Conservation (phyloP, 2,888 invertebrate species). For the Pyrrhia umbra region DNA sequence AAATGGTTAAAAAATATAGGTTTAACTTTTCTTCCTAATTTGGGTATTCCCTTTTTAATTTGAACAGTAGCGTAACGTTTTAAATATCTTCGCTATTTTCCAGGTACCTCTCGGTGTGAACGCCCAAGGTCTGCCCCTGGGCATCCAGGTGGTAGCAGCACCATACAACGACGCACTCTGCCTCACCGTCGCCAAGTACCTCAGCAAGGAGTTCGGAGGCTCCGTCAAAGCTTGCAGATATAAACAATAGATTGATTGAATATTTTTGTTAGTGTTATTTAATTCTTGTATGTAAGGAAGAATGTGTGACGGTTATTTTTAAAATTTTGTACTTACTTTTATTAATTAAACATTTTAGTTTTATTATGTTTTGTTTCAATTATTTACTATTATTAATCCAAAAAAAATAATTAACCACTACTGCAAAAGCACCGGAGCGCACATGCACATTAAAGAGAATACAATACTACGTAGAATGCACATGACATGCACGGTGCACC, state of each 20-base stretch:
- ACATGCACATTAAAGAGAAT: no score
- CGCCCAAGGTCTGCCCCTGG: slow-evolving; percentile 93
- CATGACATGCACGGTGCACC: no score
- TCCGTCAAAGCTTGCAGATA: slow-evolving; percentile 91
- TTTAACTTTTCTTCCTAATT: background rate
- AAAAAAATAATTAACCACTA: no score
- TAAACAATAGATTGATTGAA: slow-evolving; percentile 52
- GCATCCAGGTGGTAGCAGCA: slow-evolving; percentile 94
- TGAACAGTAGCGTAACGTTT: no score
- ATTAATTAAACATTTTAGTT: slow-evolving; percentile 18
- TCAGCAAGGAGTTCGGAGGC: slow-evolving; percentile 94
- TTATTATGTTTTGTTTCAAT: background rate
- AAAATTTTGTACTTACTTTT: slow-evolving; percentile 6
- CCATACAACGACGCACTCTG: slow-evolving; percentile 94
- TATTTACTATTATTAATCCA: no score
- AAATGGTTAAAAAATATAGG: no score
- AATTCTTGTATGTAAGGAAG: slow-evolving; percentile 8
- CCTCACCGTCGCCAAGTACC: slow-evolving; percentile 93
- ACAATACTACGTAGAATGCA: no score
- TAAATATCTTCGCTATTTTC: slow-evolving; percentile 2
- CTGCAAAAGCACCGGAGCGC: no score
- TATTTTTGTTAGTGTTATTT: background rate
- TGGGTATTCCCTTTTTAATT: no score
- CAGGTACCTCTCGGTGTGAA: slow-evolving; percentile 94
- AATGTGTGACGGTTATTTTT: slow-evolving; percentile 23